phyloP scores from a whole-genome alignment of 2,113 vertebrate genomes.

The Amia ocellicauda region DNA sequence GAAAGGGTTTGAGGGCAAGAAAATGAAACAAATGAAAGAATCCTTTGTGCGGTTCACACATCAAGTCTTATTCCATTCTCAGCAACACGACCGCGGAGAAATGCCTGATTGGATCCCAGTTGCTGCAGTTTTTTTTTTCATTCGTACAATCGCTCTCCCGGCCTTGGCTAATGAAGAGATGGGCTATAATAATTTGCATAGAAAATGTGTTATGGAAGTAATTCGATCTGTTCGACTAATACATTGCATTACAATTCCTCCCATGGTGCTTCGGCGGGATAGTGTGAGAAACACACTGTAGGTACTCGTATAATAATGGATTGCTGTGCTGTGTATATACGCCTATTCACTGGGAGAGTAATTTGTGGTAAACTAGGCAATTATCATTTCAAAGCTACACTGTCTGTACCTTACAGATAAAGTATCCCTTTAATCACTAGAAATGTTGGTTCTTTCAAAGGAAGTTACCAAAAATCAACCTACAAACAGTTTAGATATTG shows the following conservation, averaged over 20 bases:
- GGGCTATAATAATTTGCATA: conserved; percentile 10
- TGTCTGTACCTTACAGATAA: no score
- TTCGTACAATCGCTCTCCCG: neutral
- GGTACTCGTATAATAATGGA: no score
- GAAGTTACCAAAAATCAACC: no score
- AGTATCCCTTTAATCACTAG: no score
- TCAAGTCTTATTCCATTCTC: conserved; percentile 14
- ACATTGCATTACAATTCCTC: conserved; percentile 17
- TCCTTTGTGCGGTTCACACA: neutral
- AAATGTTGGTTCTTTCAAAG: no score
- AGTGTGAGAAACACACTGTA: neutral
- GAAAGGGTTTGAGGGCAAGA: neutral
- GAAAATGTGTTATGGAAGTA: neutral
- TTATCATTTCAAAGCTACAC: no score
- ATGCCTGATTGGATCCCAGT: conserved; percentile 14
- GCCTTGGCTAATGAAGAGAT: neutral
- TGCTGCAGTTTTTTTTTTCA: conserved; percentile 13
- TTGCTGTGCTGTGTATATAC: no score
- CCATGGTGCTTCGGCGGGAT: neutral
- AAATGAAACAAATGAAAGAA: conserved; percentile 1
- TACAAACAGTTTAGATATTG: no score
- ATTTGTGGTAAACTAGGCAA: no score
- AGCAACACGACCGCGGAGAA: conserved; percentile 21
- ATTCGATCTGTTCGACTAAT: conserved; percentile 18
- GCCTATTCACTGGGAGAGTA: no score